phyloP scores from a whole-genome alignment of 2,797 vertebrate species.

The Gallirallus australis region DNA sequence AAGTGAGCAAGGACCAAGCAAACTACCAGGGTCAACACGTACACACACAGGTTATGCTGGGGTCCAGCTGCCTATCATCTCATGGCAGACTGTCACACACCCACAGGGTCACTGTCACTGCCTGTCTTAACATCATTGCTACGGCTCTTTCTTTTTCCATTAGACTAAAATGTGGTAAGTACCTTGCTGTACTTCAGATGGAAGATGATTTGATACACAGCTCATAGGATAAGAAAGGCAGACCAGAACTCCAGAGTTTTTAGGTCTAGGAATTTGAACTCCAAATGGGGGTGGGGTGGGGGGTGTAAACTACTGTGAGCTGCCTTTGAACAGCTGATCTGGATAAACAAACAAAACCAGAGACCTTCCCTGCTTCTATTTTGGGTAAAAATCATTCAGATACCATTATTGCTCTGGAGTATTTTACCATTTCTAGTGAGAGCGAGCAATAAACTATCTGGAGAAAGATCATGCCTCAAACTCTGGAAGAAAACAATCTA shows the following conservation, averaged over 20 bases:
- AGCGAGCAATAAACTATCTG: neutral
- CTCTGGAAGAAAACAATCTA: neutral
- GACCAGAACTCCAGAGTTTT: neutral
- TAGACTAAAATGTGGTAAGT: accelerated
- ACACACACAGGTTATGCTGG: neutral
- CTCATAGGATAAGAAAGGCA: neutral
- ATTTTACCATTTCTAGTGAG: constrained; percentile 15
- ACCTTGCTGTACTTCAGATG: neutral
- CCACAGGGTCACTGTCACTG: neutral
- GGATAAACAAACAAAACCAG: neutral
- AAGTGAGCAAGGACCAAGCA: neutral
- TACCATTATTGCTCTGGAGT: neutral
- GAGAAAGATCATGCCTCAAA: neutral
- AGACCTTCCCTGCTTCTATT: neutral
- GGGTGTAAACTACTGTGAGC: neutral
- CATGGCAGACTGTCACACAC: neutral
- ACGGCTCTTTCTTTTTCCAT: neutral
- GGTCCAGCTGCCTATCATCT: neutral
- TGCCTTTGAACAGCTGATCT: neutral
- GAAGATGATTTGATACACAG: neutral
- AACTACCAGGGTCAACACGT: neutral
- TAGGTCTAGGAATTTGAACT: neutral
- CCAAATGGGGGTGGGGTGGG: neutral
- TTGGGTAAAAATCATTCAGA: constrained; percentile 1
- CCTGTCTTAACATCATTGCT: neutral